phyloP scores from a whole-genome alignment of 1,140 invertebrate genomes.

The Megalopta genalis region DNA sequence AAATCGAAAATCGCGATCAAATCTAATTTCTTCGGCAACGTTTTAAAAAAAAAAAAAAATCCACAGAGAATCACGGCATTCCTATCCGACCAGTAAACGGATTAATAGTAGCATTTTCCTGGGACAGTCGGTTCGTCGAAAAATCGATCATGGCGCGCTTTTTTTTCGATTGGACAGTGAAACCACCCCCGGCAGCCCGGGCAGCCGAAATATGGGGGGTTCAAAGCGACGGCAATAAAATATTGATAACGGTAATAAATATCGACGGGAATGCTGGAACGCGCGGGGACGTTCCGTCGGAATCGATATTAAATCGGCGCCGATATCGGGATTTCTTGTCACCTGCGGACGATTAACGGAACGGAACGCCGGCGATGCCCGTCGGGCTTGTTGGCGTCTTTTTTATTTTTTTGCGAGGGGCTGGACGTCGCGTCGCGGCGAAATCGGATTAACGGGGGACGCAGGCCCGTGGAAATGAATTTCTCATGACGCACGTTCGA shows the following conservation, averaged over 20 bases:
- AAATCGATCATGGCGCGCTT: no score
- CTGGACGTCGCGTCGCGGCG: background rate
- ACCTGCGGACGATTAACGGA: constrained; percentile 1
- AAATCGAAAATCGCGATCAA: no score
- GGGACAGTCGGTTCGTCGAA: no score
- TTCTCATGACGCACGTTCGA: background rate
- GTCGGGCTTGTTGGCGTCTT: no score
- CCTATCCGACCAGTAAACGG: no score
- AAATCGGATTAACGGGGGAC: background rate
- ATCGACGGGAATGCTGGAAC: background rate
- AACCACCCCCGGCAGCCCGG: no score
- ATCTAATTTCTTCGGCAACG: no score
- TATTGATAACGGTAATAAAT: constrained; percentile 4
- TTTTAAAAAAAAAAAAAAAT: no score
- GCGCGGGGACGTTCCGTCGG: background rate
- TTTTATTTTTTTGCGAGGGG: background rate
- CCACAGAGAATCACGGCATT: no score
- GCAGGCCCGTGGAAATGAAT: constrained; percentile 13
- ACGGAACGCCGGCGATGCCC: background rate
- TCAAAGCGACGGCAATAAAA: background rate
- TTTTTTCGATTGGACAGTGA: no score
- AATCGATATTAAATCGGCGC: background rate
- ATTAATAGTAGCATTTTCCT: no score
- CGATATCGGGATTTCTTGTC: background rate
- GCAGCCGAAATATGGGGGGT: no score